phyloP scores from a whole-genome alignment of 2,888 invertebrate genomes.

The Papilio gigon region DNA sequence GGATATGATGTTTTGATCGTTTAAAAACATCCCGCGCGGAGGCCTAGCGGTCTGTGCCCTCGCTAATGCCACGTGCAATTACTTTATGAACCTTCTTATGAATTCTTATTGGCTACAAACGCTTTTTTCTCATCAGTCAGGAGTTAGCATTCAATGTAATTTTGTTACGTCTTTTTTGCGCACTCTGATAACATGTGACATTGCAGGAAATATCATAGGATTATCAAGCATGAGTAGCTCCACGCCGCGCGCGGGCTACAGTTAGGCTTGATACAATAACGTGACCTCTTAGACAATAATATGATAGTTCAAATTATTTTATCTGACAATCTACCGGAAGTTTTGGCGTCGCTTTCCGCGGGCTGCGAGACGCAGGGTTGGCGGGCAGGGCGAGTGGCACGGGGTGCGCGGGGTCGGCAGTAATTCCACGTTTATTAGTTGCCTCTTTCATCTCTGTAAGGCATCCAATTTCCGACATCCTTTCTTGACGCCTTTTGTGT shows the following conservation, averaged over 20 bases:
- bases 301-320: constrained; percentile 2
- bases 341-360: constrained; percentile 46
- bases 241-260: too few relatives aligned
- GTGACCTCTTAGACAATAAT: background rate
- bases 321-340: constrained; percentile 12
- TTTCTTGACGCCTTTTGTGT: constrained; percentile 37
- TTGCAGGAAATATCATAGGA: too few relatives aligned
- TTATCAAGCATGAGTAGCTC: too few relatives aligned
- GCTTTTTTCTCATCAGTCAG: too few relatives aligned
- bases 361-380: constrained; percentile 36
- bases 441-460: constrained; percentile 34
- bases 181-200: too few relatives aligned
- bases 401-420: constrained; percentile 4
- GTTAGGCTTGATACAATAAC: background rate
- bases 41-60: constrained; percentile 46
- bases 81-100: background rate
- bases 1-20: constrained; percentile 67
- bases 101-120: too few relatives aligned
- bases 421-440: constrained; percentile 35
- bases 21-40: constrained; percentile 53
- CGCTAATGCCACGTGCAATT: background rate
- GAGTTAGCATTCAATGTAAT: too few relatives aligned
- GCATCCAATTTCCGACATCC: constrained; percentile 37
- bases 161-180: too few relatives aligned
- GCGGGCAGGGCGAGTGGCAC: constrained; percentile 6